Base-by-base conservation (phyloP, 1,140 invertebrate species). In the Aphaenogaster floridana region DNA sequence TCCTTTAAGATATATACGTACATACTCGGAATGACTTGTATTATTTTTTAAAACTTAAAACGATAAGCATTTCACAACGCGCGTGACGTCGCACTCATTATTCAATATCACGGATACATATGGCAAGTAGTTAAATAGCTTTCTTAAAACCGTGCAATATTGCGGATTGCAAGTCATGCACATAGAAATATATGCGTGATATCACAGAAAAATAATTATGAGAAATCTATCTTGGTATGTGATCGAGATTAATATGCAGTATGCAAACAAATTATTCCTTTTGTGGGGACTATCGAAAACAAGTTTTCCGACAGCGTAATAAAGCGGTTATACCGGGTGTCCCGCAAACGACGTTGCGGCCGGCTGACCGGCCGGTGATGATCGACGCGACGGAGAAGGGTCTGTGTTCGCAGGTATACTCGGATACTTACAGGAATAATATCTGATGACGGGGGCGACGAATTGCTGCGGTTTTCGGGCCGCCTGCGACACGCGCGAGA, bases 381-480 rank as follows among this genome's bases (percentile, higher is more conserved):
- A 34, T n/a, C n/a, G 1, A 9, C 0, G 34, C 3, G 28, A 21
- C 13, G 15, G 5, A 42, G 5, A 13, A 42, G 39, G 5, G 3
- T 50, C 13, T 34, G 0, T 21, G 6, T n/a, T 79, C 9, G 2
- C n/a, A 83, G 17, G 1, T 54, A 1, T 50, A 93, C 39, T 34
- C 2, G 5, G 2, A 21, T 69, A 69, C 93, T 93, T 66, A 93
- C 93, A 86, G 15, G 93, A 93, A 74, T 94, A 94, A 66, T 88
- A 93, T 79, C 92, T 94, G 45, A 92, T 81, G 3, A 77, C 76
- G 0, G 87, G 61, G 15, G 76, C 36, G 8, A 39, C 13, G 2
- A 92, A 68, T 36, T 90, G 88, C 54, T 80, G 87, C 3, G 87
- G 48, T 45, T 83, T 91, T 59, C 86, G 72, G 6, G 28, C 61